Percentiles rank a stretch among this genome's conserved stretches.
Evolutionary conservation across 2,113 vertebrate species (phyloP).

Genomic region (Oreochromis tanganicae): DNA sequence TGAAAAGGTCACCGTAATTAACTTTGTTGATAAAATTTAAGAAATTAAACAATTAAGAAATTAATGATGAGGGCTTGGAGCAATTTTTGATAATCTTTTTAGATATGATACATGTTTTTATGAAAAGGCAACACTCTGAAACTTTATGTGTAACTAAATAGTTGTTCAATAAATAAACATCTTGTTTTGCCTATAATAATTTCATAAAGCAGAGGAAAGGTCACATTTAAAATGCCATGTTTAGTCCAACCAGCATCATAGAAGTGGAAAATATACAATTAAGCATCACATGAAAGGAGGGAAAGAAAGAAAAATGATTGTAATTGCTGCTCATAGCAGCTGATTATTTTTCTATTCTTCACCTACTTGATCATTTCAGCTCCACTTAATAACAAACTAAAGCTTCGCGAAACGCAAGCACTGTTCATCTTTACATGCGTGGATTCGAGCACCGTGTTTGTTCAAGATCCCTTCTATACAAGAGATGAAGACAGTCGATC

Average conservation of each 20-base stretch:
- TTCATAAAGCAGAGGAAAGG: not conserved
- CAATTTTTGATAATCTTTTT: not conserved
- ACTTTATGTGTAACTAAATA: not conserved
- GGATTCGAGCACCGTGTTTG: not conserved
- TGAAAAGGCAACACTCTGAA: not conserved
- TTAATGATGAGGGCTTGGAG: not conserved
- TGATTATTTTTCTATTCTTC: not conserved
- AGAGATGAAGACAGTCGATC: conserved; percentile 21
- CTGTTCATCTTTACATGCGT: not conserved
- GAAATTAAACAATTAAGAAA: not conserved
- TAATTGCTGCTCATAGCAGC: not conserved
- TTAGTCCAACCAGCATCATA: not conserved
- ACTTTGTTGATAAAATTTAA: not conserved
- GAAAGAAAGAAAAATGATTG: not conserved
- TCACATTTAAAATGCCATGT: not conserved
- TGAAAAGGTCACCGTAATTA: not conserved
- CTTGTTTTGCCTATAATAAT: not conserved
- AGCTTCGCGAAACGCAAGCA: not conserved
- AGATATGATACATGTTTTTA: not conserved
- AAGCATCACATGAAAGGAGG: not conserved
- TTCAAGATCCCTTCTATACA: not conserved
- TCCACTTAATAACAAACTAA: not conserved
- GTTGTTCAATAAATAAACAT: not conserved
- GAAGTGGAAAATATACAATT: not conserved
- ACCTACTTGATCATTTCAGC: not conserved